phyloP scores from a whole-genome alignment of 2,113 vertebrate genomes.

The Ceuthmochares aereus region DNA sequence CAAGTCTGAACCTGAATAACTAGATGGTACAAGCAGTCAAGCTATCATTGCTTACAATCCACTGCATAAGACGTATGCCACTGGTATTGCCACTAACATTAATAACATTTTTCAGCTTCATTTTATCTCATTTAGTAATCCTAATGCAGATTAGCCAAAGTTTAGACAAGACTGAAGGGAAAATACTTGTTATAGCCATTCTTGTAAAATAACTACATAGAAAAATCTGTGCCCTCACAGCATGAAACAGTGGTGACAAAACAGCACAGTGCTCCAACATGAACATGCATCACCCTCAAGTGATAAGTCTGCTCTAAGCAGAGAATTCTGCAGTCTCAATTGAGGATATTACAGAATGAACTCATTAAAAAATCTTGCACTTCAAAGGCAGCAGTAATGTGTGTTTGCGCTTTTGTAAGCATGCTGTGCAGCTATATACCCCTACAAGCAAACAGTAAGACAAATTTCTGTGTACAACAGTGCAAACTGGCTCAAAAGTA shows the following conservation, averaged over 20 bases:
- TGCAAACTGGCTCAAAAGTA: neutral
- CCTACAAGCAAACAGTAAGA: neutral
- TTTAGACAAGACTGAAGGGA: neutral
- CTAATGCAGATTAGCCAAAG: neutral
- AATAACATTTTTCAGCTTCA: neutral
- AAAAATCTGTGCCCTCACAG: neutral
- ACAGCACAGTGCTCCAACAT: neutral
- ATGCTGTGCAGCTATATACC: accelerated
- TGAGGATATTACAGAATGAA: neutral
- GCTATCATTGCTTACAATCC: neutral
- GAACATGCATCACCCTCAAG: neutral
- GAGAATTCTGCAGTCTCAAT: neutral
- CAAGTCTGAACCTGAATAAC: neutral
- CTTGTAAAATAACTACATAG: neutral
- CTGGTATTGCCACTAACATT: neutral
- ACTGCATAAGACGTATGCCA: neutral
- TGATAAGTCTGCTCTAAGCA: neutral
- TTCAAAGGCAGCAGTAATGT: neutral
- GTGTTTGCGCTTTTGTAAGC: neutral
- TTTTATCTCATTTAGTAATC: constrained; percentile 18
- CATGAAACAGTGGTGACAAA: neutral
- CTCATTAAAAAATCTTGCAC: neutral
- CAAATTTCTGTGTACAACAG: neutral
- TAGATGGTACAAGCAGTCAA: neutral
- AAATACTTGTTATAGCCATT: neutral